Base-by-base conservation (phyloP, 35 echinoderm and acorn worm genomes). In the Apostichopus parvimensis region DNA sequence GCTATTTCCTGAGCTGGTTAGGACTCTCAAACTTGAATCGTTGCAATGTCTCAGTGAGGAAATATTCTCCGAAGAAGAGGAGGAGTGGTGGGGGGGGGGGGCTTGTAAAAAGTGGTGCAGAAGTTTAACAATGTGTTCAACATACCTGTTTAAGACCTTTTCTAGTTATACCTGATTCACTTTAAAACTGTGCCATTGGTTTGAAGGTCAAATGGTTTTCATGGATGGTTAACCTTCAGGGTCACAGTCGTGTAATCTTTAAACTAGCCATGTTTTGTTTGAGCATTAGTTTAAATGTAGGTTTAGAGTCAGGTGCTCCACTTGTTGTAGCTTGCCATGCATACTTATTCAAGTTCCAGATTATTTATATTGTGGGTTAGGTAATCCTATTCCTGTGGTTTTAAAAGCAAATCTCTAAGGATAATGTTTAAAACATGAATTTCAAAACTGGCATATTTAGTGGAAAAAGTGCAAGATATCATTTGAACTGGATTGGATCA, bases 351-450 rank as follows among this genome's bases (percentile, higher is more conserved):
- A 75, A 75, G 71, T 20, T 18, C 14, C 71, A 75, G 11, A 75
- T 75, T 22, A 18, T 75, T 18, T 75, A 75, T 6, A 13, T 75
- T 75, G 17, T 75, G 71, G 11, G 71, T 75, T 75, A 6, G n/a
- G 71, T 18, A 75, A 18, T 75, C n/a, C 71, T 22, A 22, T 22
- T 5, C 14, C n/a, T 75, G 17, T 1, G 71, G 71, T 75, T 22
- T 68, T 68, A 68, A 11, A 68, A 75, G 71, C 15, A 75, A 61
- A 18, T 20, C 71, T 75, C 12, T 20, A 18, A 75, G 71, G 71
- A 0, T 75, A 22, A 75, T 75, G 71, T 75, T 75, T 75, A 20
- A 75, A 75, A 75, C 71, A 75, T 75, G 71, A 75, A 75, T 75
- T 75, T 14, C 6, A 24, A 75, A 75, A 18, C n/a, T 75, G 71